These are phyloP conservation scores for Typhlomys cinereus DNA, from an alignment of 2,113 vertebrate species.

Conservation along the genomic window DNA sequence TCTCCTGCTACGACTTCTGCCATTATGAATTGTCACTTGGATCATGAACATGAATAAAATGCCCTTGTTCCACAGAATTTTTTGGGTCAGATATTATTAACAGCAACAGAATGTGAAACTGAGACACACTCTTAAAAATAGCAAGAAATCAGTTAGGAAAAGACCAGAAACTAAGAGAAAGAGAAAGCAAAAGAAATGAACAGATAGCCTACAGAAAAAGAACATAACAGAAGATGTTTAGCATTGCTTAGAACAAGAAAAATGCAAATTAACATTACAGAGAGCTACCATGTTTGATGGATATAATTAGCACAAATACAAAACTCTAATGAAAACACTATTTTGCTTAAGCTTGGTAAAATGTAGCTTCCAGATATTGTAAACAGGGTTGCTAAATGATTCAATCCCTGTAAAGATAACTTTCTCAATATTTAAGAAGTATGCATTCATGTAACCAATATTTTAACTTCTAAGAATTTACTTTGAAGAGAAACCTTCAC, in stretches of 20 bases:
- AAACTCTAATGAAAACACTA: slow-evolving; percentile 3
- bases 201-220: background rate
- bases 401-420: background rate
- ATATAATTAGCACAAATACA: slow-evolving; percentile 8
- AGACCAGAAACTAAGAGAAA: background rate
- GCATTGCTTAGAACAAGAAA: slow-evolving; percentile 8
- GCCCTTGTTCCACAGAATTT: too few relatives aligned
- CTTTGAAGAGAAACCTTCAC: background rate
- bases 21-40: too few relatives aligned
- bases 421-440: slow-evolving; percentile 49
- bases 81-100: too few relatives aligned
- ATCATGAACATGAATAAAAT: too few relatives aligned
- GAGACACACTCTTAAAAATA: too few relatives aligned
- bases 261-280: slow-evolving; percentile 44
- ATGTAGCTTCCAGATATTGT: background rate
- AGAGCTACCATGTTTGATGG: background rate
- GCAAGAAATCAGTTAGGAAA: slow-evolving; percentile 30
- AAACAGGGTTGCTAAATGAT: background rate
- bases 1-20: too few relatives aligned
- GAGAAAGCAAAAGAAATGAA: slow-evolving; percentile 35
- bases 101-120: too few relatives aligned
- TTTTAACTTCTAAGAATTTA: slow-evolving; percentile 54
- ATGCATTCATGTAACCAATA: background rate
- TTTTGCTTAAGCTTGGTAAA: slow-evolving; percentile 38
- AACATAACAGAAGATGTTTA: slow-evolving; percentile 37